Conservation (phyloP, 1,140 invertebrate genomes). For the Sarcophaga peregrina region DNA sequence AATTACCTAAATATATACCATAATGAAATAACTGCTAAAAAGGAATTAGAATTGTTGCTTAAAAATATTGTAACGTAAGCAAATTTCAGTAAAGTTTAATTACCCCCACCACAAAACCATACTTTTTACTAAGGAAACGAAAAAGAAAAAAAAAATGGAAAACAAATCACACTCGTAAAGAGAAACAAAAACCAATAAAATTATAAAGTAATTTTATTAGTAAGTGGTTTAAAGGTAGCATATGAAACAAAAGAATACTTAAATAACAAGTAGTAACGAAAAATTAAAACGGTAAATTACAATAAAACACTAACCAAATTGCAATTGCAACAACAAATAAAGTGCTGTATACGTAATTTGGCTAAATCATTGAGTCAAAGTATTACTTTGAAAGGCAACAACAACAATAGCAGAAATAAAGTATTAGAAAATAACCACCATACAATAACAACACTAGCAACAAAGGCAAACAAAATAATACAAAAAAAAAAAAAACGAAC, state of each 20-base stretch:
- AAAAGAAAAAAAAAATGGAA: conserved; percentile 19
- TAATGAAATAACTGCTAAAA: neutral
- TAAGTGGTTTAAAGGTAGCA: neutral
- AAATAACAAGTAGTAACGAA: neutral
- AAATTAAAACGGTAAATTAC: conserved; percentile 35
- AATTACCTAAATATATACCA: conserved; percentile 7
- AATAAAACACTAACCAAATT: neutral
- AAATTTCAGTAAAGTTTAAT: neutral
- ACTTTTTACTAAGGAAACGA: conserved; percentile 10
- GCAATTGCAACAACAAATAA: conserved; percentile 7
- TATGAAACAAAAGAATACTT: neutral
- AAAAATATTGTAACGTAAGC: conserved; percentile 31
- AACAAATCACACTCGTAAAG: neutral
- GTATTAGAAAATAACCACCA: conserved; percentile 12
- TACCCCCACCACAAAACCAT: conserved; percentile 17
- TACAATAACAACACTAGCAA: neutral
- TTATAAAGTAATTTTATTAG: conserved; percentile 31
- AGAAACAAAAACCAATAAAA: conserved; percentile 3
- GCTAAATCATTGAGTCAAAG: conserved; percentile 24
- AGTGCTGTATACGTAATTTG: conserved; percentile 35
- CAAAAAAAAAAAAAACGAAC: neutral
- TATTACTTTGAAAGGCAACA: neutral
- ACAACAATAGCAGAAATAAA: neutral
- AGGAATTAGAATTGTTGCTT: neutral
- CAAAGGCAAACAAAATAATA: neutral